Percentiles rank a stretch among this genome's conserved stretches.
Evolutionary conservation across 2,888 invertebrate genomes (phyloP).

Genomic region (Phragmatobia fuliginosa): DNA sequence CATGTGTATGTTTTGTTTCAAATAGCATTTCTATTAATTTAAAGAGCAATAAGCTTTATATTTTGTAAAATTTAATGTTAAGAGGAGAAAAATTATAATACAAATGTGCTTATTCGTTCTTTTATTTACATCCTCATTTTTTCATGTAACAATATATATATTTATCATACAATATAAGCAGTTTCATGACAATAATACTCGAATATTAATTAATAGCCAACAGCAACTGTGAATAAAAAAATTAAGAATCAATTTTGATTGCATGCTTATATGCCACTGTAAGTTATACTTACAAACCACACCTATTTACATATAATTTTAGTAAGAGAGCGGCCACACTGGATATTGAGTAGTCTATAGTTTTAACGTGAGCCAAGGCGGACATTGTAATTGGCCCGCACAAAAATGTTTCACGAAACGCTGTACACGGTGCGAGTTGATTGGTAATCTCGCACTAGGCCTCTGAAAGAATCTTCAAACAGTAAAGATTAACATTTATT

Average conservation of each 20-base stretch:
- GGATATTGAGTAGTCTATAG: background rate
- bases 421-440: no score
- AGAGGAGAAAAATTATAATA: conserved; percentile 64
- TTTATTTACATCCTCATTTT: conserved; percentile 57
- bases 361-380: no score
- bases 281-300: background rate
- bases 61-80: conserved; percentile 60
- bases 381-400: no score
- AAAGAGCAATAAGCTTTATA: conserved; percentile 69
- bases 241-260: background rate
- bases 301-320: background rate
- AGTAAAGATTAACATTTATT: no score
- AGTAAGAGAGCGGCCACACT: background rate
- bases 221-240: background rate
- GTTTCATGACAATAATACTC: background rate
- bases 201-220: background rate
- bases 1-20: conserved; percentile 43
- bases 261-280: background rate
- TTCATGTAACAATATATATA: background rate
- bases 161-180: background rate
- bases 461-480: background rate
- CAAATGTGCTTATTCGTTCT: conserved; percentile 73
- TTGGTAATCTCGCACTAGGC: no score
- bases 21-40: conserved; percentile 57
- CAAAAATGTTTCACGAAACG: no score